Evolutionary conservation across 2,797 vertebrate species (phyloP), one percentile per base, ranked within the genome.

Genomic region (Gymnoscopelus microlampas): DNA sequence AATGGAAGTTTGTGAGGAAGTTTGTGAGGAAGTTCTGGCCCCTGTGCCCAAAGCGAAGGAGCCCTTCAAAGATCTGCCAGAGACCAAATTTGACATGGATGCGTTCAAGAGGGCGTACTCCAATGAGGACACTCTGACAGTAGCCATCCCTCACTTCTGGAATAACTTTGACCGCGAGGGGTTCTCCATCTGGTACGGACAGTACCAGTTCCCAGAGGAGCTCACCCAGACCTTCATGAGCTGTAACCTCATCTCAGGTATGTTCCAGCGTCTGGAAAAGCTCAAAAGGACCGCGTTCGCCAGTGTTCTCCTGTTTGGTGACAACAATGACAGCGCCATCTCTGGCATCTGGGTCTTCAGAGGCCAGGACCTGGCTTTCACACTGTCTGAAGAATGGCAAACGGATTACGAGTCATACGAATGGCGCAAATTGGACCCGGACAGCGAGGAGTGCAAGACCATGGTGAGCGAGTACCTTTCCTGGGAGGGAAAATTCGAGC

Each of bases 21-120:
- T 95, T 68, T 95, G 94, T 65, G 97, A 98, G 53, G 95, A 95
- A 77, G 96, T 74, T 2, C 77, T 97, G 88, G 96, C 96, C 0
- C 83, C 94, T 0, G 97, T 98, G 83, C 97, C 96, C 9, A 97
- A 98, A 90, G 64, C 94, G 50, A 97, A 98, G 91, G 97, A 98
- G 76, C 97, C 97, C 15, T 98, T 95, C 24, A 95, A 95, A 71
- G 94, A 94, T 74, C 90, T 98, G 70, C 90, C 97, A 65, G 97
- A 96, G 86, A 98, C 96, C 39, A 0, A 95, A 0, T 98, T 98
- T 58, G 71, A 96, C 50, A 80, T 98, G 92, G 97, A 98, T 3
- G 97, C 98, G 74, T 98, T 97, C 87, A 98, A 98, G 92, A 95
- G 96, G 63, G 97, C 96, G 56, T 98, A 98, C 71, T 98, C 96